Evolutionary conservation across 2,888 invertebrate species (phyloP).

Genomic region (Nebria salina): DNA sequence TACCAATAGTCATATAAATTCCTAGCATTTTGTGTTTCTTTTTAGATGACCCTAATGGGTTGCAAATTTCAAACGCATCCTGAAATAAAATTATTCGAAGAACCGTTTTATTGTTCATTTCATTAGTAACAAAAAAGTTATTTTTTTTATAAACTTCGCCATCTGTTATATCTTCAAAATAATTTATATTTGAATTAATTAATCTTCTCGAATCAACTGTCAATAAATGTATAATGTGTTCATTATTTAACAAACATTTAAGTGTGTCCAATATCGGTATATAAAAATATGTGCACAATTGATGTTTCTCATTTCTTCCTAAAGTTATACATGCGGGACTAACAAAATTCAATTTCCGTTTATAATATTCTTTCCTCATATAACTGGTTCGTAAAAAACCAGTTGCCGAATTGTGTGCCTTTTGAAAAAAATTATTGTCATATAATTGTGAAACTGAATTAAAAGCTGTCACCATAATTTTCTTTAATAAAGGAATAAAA

Average conservation of each 20-base stretch:
- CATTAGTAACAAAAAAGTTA: constrained; percentile 32
- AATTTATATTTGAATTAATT: constrained; percentile 2
- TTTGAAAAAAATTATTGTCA: constrained; percentile 6
- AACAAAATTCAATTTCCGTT: constrained; percentile 24
- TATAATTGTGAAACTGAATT: too few relatives aligned
- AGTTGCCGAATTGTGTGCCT: constrained; percentile 23
- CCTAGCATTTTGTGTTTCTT: constrained; percentile 52
- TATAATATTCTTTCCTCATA: constrained; percentile 34
- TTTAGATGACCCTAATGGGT: constrained; percentile 48
- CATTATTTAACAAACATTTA: constrained; percentile 27
- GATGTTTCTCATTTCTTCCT: constrained; percentile 34
- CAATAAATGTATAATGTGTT: background rate
- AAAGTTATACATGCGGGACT: constrained; percentile 27
- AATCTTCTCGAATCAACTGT: too few relatives aligned
- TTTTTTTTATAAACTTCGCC: constrained; percentile 36
- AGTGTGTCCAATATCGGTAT: constrained; percentile 43
- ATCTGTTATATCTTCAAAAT: constrained; percentile 27
- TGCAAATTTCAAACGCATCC: constrained; percentile 53
- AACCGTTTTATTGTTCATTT: background rate
- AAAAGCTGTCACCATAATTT: too few relatives aligned
- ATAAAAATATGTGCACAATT: constrained; percentile 42
- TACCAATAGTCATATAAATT: constrained; percentile 51
- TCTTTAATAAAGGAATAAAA: too few relatives aligned
- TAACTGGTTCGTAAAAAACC: constrained; percentile 24
- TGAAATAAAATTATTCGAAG: constrained; percentile 52